A percentile compares a stretch with the other conserved stretches of the same genome.
phyloP scores from a whole-genome alignment of 1,140 invertebrate genomes.

The Eriocheir sinensis region DNA sequence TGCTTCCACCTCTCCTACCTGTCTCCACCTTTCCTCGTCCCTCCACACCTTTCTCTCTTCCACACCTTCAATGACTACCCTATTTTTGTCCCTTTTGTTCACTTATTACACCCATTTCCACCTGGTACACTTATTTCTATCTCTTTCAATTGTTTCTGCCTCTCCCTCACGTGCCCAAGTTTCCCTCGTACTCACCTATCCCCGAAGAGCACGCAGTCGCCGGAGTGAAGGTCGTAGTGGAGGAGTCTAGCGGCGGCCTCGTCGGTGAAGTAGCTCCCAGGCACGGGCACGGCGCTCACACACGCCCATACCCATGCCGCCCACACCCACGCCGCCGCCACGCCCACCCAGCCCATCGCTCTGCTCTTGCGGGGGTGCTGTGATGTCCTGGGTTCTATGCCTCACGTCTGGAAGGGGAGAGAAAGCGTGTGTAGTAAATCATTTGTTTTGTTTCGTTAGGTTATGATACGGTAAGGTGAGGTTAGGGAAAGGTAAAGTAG shows the following conservation, averaged over 20 bases:
- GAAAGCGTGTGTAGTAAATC: no score
- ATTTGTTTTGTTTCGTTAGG: no score
- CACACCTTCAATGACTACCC: neutral
- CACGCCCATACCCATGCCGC: slow-evolving; percentile 65
- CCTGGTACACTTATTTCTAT: neutral
- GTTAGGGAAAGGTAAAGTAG: no score
- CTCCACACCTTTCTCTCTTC: neutral
- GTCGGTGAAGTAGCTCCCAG: slow-evolving; percentile 77
- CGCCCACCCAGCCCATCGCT: slow-evolving; percentile 51
- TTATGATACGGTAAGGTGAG: no score
- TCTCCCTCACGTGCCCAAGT: neutral
- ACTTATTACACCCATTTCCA: neutral
- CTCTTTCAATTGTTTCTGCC: neutral
- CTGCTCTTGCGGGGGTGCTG: neutral
- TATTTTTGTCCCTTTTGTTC: neutral
- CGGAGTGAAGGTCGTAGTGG: slow-evolving; percentile 75
- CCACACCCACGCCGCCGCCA: slow-evolving; percentile 80
- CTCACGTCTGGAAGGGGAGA: neutral
- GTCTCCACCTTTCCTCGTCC: neutral
- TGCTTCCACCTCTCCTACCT: neutral
- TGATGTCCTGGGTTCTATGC: no score
- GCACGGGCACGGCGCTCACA: slow-evolving; percentile 60
- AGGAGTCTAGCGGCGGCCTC: slow-evolving; percentile 75
- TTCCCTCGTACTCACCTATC: slow-evolving; percentile 71
- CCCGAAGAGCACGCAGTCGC: slow-evolving; percentile 77